These are phyloP conservation scores for Luperina testacea DNA, from an alignment of 2,888 invertebrate species.

Conservation along the genomic window DNA sequence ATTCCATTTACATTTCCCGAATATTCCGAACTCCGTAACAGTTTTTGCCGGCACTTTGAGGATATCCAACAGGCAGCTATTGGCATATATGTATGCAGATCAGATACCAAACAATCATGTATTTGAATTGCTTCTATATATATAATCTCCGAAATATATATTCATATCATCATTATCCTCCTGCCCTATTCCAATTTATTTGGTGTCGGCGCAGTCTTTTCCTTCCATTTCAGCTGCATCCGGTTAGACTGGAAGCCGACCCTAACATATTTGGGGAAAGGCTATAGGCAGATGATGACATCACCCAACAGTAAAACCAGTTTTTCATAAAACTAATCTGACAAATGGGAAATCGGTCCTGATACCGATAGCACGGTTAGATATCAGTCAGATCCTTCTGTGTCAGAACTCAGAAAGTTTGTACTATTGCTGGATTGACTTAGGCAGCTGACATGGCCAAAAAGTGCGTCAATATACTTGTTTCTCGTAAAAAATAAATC, in stretches of 20 bases:
- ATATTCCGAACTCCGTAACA: not conserved
- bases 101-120: not conserved
- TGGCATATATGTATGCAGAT: not conserved
- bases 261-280: too few species aligned
- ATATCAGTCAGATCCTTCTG: not conserved
- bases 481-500: not conserved
- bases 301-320: not conserved
- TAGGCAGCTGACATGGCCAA: not conserved
- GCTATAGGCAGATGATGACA: too few species aligned
- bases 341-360: not conserved
- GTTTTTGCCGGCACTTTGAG: not conserved
- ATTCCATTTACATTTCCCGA: constrained; percentile 15
- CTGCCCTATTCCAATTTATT: not conserved
- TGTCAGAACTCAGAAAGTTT: not conserved
- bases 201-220: not conserved
- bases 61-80: not conserved
- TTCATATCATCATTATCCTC: not conserved
- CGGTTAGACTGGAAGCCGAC: too few species aligned
- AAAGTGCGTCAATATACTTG: not conserved
- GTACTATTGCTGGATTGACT: not conserved
- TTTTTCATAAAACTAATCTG: not conserved
- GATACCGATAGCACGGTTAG: not conserved
- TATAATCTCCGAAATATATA: not conserved
- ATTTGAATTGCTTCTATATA: not conserved
- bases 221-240: too few species aligned